phyloP scores from a whole-genome alignment of 1,140 invertebrate genomes.

The Ceratosolen solmsi region DNA sequence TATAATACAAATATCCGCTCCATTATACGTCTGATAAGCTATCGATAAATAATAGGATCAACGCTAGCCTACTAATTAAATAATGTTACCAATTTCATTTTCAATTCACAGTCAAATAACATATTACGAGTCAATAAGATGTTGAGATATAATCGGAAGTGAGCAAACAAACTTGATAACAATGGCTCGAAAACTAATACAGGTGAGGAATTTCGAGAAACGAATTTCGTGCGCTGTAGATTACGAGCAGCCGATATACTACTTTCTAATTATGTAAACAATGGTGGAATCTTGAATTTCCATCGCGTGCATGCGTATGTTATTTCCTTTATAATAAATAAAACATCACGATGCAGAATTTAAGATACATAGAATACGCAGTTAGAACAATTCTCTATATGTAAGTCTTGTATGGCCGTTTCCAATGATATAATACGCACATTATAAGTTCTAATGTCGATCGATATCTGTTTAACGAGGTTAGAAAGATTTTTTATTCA shows the following conservation, averaged over 20 bases:
- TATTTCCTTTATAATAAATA: constrained; percentile 28
- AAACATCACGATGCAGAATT: constrained; percentile 6
- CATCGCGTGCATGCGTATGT: not conserved
- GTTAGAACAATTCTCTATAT: not conserved
- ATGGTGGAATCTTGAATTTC: constrained; percentile 34
- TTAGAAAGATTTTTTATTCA: too few relatives aligned
- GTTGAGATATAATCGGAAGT: not conserved
- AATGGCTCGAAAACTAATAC: not conserved
- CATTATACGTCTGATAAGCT: too few relatives aligned
- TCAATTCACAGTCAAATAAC: too few relatives aligned
- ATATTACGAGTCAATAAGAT: not conserved
- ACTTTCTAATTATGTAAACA: constrained; percentile 49
- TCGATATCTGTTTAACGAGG: not conserved
- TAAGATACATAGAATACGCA: not conserved
- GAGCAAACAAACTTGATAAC: not conserved
- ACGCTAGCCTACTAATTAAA: too few relatives aligned
- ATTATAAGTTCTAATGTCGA: not conserved
- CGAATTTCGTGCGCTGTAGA: not conserved
- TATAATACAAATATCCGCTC: too few relatives aligned
- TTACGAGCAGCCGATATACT: constrained; percentile 8
- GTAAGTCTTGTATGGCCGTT: not conserved
- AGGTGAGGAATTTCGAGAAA: constrained; percentile 14
- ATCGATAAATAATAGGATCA: too few relatives aligned
- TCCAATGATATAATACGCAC: not conserved
- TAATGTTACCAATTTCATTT: too few relatives aligned